Percentiles rank a stretch among this genome's conserved stretches.
These are phyloP conservation scores for Beris chalybata DNA, from an alignment of 2,888 invertebrate genomes.

Conservation along the genomic window DNA sequence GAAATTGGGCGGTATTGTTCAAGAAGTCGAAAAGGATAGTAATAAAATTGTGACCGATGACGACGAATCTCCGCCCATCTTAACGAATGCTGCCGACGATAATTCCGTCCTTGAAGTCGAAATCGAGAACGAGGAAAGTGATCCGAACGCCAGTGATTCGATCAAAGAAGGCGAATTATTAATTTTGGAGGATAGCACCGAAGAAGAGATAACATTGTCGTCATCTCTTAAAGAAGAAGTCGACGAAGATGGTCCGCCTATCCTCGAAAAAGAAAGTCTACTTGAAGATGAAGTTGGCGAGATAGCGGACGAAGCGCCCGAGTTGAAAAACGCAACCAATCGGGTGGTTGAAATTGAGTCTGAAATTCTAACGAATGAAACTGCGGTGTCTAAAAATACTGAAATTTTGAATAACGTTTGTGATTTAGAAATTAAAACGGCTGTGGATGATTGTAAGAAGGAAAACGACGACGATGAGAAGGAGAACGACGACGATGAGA, in stretches of 20 bases:
- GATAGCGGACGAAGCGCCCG: too few relatives aligned
- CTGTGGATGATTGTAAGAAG: constrained; percentile 26
- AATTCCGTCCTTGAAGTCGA: constrained; percentile 1
- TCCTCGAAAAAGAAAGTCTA: not conserved
- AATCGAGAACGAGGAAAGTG: constrained; percentile 17
- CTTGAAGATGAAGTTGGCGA: too few relatives aligned
- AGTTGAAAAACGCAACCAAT: too few relatives aligned
- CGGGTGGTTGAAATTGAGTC: not conserved
- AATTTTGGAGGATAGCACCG: constrained; percentile 34
- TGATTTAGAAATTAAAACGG: constrained; percentile 22
- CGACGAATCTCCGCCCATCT: not conserved
- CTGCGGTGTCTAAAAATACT: not conserved
- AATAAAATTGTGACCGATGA: constrained; percentile 30
- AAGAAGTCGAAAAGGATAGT: constrained; percentile 42
- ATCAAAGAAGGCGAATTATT: constrained; percentile 33
- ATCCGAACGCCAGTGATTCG: constrained; percentile 24
- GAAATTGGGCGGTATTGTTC: constrained; percentile 55
- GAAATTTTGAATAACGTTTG: constrained; percentile 6
- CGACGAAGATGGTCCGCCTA: constrained; percentile 10
- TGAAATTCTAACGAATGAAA: not conserved
- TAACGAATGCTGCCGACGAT: not conserved
- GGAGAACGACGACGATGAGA: too few relatives aligned
- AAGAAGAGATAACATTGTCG: constrained; percentile 27
- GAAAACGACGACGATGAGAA: too few relatives aligned
- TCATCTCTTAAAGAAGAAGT: constrained; percentile 1